A percentile compares a stretch with the other conserved stretches of the same genome.
These are phyloP conservation scores for Nylanderia fulva DNA, from an alignment of 1,140 invertebrate species.

Conservation along the genomic window DNA sequence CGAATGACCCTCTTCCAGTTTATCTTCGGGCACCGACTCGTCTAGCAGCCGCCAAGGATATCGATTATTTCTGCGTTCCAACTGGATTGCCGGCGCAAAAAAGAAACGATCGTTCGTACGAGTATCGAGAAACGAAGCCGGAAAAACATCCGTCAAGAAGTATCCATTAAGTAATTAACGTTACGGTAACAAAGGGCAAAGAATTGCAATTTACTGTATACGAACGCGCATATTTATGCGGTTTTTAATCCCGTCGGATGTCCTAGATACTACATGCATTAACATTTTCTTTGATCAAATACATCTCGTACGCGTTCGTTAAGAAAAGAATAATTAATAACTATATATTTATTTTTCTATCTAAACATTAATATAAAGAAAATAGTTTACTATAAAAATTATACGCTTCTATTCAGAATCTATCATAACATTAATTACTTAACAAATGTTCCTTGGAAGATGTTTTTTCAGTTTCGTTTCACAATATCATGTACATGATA, in stretches of 20 bases:
- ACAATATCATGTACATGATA: background rate
- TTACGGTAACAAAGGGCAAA: constrained; percentile 42
- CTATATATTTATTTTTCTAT: background rate
- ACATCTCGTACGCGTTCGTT: background rate
- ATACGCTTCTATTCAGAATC: background rate
- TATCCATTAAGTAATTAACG: constrained; percentile 56
- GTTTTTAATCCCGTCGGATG: background rate
- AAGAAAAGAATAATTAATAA: background rate
- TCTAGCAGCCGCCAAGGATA: constrained; percentile 30
- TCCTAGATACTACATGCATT: background rate
- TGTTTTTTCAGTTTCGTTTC: background rate
- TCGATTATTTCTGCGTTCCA: constrained; percentile 51
- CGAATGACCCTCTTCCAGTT: constrained; percentile 39
- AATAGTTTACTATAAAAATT: background rate
- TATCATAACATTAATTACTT: background rate
- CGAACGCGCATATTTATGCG: background rate
- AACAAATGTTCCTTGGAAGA: background rate
- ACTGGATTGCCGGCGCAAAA: constrained; percentile 23
- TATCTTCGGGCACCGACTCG: constrained; percentile 40
- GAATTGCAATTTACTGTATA: constrained; percentile 24
- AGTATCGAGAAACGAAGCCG: constrained; percentile 43
- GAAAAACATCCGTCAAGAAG: constrained; percentile 23
- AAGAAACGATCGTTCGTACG: background rate
- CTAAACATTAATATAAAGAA: background rate
- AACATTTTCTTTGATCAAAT: background rate